A percentile compares a stretch with the other conserved stretches of the same genome.
Evolutionary conservation across 1,140 invertebrate species (phyloP).

Genomic region (Sitobion miscanthi): DNA sequence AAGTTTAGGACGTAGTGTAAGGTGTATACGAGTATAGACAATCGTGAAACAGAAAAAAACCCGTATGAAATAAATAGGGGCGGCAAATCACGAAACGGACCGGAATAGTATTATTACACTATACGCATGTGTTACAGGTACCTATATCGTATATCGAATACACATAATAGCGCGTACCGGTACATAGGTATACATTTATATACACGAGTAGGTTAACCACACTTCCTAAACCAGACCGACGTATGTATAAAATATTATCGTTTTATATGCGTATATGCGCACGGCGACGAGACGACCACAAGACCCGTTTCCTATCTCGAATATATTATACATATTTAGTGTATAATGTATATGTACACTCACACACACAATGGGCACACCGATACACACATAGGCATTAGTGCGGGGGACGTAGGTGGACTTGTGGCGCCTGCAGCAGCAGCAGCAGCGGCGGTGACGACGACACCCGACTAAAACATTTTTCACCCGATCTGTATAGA

Average conservation of each 20-base stretch:
- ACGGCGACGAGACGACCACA: neutral
- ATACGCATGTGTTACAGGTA: neutral
- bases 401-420: constrained; percentile 2
- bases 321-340: neutral
- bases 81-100: neutral
- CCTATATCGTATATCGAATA: neutral
- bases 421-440: constrained; percentile 38
- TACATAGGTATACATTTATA: neutral
- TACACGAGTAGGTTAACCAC: neutral
- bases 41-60: neutral
- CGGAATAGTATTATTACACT: neutral
- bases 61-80: neutral
- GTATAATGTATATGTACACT: neutral
- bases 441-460: neutral
- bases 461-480: neutral
- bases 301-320: neutral
- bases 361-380: neutral
- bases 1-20: neutral
- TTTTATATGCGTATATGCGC: neutral
- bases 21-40: neutral
- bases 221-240: neutral
- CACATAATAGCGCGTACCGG: neutral
- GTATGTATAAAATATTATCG: neutral
- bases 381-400: neutral
- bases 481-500: neutral